Evolutionary conservation across 2,797 vertebrate species (phyloP), one percentile per base, ranked within the genome.

Genomic region (Nasua narica): DNA sequence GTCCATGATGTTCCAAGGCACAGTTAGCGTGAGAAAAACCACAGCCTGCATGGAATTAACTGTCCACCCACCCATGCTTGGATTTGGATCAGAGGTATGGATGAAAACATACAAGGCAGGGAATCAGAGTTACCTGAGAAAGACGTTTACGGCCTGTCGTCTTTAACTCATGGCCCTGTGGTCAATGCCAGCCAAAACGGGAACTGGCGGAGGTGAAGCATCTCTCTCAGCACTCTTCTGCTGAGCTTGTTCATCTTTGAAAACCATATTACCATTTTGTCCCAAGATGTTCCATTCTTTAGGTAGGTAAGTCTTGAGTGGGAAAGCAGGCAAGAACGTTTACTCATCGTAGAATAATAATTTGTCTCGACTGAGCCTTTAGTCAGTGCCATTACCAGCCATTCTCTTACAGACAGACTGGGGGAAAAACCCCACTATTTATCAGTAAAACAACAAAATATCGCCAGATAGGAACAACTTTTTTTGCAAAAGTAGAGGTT

Each of bases 271-370:
- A 25, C 40, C 16, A 19, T 85, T 78, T 74, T 85, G 67, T 65
- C 21, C 81, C 87, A 62, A 89, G 32, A 87, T 52, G 50, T 79
- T 83, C 29, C 50, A 5, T 93, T 95, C 60, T 89, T 92, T 90
- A 97, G 85, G 60, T 87, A 97, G 90, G 48, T 50, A 91, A 84
- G 32, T 1, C 27, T 65, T 90, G 27, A 92, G n/a, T 48, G 13
- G 32, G 32, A 50, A 90, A 86, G 58, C 2, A 76, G 32, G 60
- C 25, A 79, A 84, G 56, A 91, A 79, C 43, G 85, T 95, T 77
- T 76, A 40, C 23, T 13, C 12, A 56, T 10, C 13, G 54, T 10
- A 94, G 29, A 16, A 79, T 74, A 87, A 35, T 76, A 48, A 27
- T 86, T 77, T 96, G 18, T 87, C n/a, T 86, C 54, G 19, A 87